Conservation (phyloP, 2,797 vertebrate species). For the Neosilurus mollespiculum region DNA sequence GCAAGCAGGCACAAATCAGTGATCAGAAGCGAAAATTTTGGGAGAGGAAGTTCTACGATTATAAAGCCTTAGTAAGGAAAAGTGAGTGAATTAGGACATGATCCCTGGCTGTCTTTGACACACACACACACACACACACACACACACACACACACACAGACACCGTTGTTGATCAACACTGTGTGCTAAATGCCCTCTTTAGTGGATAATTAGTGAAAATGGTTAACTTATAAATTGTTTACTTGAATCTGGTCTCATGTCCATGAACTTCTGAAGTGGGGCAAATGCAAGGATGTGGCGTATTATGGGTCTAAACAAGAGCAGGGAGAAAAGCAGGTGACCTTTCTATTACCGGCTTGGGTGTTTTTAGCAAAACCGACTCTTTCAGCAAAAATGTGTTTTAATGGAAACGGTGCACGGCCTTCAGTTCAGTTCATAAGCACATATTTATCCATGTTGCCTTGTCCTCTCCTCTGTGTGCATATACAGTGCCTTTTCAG, state of each 20-base stretch:
- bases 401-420: slow-evolving; percentile 56
- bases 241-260: slow-evolving; percentile 59
- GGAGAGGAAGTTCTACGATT: too few species aligned
- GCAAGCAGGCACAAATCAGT: too few species aligned
- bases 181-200: too few species aligned
- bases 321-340: slow-evolving; percentile 60
- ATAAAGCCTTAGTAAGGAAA: too few species aligned
- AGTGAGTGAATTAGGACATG: too few species aligned
- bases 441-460: slow-evolving; percentile 48
- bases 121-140: too few species aligned
- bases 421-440: slow-evolving; percentile 59
- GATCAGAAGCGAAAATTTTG: too few species aligned
- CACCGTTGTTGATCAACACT: too few species aligned
- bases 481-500: slow-evolving; percentile 62
- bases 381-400: slow-evolving; percentile 59
- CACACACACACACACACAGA: too few species aligned
- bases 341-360: slow-evolving; percentile 54
- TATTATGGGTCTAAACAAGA: slow-evolving; percentile 60
- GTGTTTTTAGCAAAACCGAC: slow-evolving; percentile 63
- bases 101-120: too few species aligned
- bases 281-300: slow-evolving; percentile 66
- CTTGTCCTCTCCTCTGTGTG: slow-evolving; percentile 46
- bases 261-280: slow-evolving; percentile 61
- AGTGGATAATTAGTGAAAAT: too few species aligned
- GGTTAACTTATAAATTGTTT: too few species aligned